Percentiles rank a stretch among this genome's conserved stretches.
phyloP scores from a whole-genome alignment of 2,113 vertebrate species.

The Mastomys coucha region DNA sequence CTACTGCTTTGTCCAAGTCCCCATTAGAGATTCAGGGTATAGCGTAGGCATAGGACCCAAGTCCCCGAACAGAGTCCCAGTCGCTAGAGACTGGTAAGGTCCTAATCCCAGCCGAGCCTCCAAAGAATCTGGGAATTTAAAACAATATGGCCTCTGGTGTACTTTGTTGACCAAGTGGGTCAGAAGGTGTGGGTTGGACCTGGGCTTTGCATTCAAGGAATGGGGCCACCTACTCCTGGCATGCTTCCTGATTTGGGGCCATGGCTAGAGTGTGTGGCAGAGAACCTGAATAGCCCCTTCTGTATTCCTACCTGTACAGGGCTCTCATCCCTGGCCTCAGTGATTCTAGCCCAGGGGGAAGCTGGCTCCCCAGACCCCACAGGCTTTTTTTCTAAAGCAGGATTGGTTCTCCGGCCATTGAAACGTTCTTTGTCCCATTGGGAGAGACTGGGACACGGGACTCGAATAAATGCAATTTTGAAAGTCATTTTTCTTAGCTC shows the following conservation, averaged over 20 bases:
- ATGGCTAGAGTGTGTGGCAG: too few relatives aligned
- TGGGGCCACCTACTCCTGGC: not conserved
- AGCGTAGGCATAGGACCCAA: not conserved
- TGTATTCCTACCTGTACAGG: not conserved
- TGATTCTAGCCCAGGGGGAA: not conserved
- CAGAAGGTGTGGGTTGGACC: not conserved
- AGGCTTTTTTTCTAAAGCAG: conserved; percentile 12
- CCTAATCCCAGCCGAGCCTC: not conserved
- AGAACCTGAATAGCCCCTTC: not conserved
- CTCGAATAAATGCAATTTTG: not conserved
- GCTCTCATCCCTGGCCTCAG: not conserved
- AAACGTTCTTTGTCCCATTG: not conserved
- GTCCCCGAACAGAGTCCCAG: too few relatives aligned
- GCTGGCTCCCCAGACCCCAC: not conserved
- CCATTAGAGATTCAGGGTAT: not conserved
- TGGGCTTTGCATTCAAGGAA: not conserved
- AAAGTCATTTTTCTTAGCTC: conserved; percentile 59
- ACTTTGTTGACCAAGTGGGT: not conserved
- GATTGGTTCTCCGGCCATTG: not conserved
- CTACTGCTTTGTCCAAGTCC: not conserved
- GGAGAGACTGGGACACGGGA: not conserved
- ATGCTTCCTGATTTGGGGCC: not conserved
- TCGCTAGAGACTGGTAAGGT: too few relatives aligned
- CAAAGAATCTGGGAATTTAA: not conserved
- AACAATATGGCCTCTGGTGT: not conserved